A percentile compares a stretch with the other conserved stretches of the same genome.
phyloP scores from a whole-genome alignment of 2,113 vertebrate species.

The Melanocharis versteri region DNA sequence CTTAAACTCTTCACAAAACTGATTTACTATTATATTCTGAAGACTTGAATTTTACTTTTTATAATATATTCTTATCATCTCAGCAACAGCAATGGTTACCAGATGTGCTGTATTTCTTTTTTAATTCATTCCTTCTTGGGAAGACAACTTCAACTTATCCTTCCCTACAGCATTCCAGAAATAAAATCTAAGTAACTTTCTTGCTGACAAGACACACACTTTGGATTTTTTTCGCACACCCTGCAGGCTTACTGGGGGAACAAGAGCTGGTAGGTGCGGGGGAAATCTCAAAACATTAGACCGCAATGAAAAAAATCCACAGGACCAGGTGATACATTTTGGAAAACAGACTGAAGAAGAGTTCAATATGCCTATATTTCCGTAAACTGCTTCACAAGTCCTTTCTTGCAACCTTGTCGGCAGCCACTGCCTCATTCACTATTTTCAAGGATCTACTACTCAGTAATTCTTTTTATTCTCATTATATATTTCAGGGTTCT shows the following conservation, averaged over 20 bases:
- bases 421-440: neutral
- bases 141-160: neutral
- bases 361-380: neutral
- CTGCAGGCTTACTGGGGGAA: neutral
- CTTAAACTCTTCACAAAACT: neutral
- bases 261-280: fast-evolving
- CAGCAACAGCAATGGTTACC: neutral
- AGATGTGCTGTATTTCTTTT: neutral
- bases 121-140: neutral
- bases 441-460: neutral
- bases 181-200: neutral
- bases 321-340: neutral
- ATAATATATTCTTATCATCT: neutral
- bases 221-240: neutral
- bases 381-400: neutral
- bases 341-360: neutral
- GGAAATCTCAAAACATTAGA: neutral
- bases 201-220: neutral
- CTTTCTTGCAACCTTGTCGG: neutral
- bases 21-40: neutral
- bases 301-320: neutral
- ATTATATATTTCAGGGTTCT: neutral
- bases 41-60: neutral
- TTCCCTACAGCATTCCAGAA: neutral
- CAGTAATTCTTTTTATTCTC: neutral